Evolutionary conservation across 2,797 vertebrate genomes (phyloP), one percentile per base, ranked within the genome.

Genomic region (Syngnathus acus): DNA sequence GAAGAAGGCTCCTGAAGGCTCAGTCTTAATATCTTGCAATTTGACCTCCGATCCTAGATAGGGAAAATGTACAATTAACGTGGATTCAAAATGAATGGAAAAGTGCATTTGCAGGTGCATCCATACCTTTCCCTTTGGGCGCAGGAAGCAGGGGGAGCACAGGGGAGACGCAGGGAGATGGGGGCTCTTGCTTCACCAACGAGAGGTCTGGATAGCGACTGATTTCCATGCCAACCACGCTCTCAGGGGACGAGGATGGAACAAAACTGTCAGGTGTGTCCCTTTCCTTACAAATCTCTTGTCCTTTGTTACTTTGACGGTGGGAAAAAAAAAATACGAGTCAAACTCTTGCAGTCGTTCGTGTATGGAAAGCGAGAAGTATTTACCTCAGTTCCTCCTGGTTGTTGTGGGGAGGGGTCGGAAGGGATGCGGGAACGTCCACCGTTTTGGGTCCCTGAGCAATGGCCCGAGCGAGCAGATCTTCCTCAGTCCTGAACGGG

Each of bases 211-310:
- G 97, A 74, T 96, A 99, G 68, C 96, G 91, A 73, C 94, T 96
- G 71, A 99, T 92, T 89, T 98, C 96, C 88, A 93, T 91, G 72
- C 96, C 97, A 70, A 96, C 92, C 65, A 99, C 95, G 0, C 97
- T 99, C 87, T 99, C 97, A 10, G 97, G 97, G 75, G 97, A 99
- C 7, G 97, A 99, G 0, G 97, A 98, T 65, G 97, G 96, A 68
- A 99, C 94, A 71, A 98, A 98, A 80, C 97, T 99, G 83, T 98
- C 96, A 8, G 96, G 96, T n/a, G 94, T 94, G 78, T 96, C 95
- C 70, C 96, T 87, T 69, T 95, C 96, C 64, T 93, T 95, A 83
- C 92, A 93, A 64, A 94, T 91, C 76, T 97, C 96, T 85, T 98
- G 97, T 67, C 91, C 92, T 86, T 96, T 92, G 86, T 82, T 87